Evolutionary conservation across 2,113 vertebrate species (phyloP).

Genomic region (Microcebus murinus): DNA sequence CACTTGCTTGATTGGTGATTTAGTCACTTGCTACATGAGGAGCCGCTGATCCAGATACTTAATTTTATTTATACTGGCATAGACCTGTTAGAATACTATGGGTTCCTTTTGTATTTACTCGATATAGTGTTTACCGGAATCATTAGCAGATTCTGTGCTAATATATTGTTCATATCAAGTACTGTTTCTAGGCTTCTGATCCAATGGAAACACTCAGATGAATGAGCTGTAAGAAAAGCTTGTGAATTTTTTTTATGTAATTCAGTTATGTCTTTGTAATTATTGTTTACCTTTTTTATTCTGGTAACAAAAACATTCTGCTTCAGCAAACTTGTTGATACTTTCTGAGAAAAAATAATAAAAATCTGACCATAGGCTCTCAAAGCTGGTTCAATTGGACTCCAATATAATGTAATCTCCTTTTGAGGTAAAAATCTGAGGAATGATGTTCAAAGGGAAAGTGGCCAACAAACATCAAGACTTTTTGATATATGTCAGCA

Average conservation of each 20-base stretch:
- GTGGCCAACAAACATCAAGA: constrained; percentile 87
- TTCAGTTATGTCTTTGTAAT: constrained; percentile 89
- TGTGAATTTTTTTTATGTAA: constrained; percentile 92
- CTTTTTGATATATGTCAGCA: constrained; percentile 90
- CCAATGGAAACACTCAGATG: constrained; percentile 92
- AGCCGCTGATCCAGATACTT: constrained; percentile 88
- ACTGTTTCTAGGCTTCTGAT: constrained; percentile 87
- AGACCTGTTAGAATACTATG: constrained; percentile 89
- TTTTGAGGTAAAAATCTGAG: constrained; percentile 91
- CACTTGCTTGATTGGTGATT: constrained; percentile 56
- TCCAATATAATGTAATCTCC: constrained; percentile 92
- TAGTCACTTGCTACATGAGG: constrained; percentile 86
- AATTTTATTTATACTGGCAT: constrained; percentile 88
- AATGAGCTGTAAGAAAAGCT: constrained; percentile 92
- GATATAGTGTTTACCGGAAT: constrained; percentile 78
- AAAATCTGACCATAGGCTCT: constrained; percentile 93
- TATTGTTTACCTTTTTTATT: constrained; percentile 75
- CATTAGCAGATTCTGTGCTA: constrained; percentile 92
- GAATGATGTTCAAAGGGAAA: constrained; percentile 85
- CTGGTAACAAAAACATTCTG: constrained; percentile 90
- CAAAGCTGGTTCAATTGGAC: constrained; percentile 94
- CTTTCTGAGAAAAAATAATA: constrained; percentile 90
- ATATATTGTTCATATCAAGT: constrained; percentile 87
- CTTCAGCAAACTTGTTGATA: constrained; percentile 91
- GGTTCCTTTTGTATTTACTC: constrained; percentile 68